Conservation (phyloP, 2,113 vertebrate genomes). For the Chiloscyllium plagiosum region DNA sequence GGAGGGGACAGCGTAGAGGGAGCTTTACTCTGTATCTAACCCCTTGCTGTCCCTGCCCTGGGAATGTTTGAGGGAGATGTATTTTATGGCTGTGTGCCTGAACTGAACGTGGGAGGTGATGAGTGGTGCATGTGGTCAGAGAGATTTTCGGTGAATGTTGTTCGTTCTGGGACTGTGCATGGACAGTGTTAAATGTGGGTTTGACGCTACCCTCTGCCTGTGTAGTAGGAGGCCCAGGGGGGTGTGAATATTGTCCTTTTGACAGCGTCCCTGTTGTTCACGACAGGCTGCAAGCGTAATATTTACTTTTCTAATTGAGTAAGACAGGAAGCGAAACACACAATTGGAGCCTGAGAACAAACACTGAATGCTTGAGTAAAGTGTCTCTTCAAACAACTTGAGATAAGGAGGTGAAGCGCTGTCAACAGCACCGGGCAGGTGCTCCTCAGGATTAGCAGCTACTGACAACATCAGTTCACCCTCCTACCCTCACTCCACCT, state of each 20-base stretch:
- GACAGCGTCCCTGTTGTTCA: neutral
- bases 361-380: neutral
- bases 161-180: neutral
- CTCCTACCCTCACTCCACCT: neutral
- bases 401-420: neutral
- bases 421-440: neutral
- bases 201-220: neutral
- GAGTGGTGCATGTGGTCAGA: neutral
- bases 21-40: too few species aligned
- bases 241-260: neutral
- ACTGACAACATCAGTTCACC: neutral
- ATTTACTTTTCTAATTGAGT: neutral
- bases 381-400: neutral
- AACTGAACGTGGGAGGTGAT: neutral
- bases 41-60: too few species aligned
- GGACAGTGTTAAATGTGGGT: neutral
- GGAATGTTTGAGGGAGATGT: too few species aligned
- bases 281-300: neutral
- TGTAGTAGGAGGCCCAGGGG: neutral
- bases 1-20: too few species aligned
- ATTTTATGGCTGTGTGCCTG: too few species aligned
- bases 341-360: neutral
- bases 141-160: neutral
- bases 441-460: neutral
- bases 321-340: neutral